These are phyloP conservation scores for Dermatophagoides farinae DNA, from an alignment of 1,140 invertebrate species.

Conservation along the genomic window DNA sequence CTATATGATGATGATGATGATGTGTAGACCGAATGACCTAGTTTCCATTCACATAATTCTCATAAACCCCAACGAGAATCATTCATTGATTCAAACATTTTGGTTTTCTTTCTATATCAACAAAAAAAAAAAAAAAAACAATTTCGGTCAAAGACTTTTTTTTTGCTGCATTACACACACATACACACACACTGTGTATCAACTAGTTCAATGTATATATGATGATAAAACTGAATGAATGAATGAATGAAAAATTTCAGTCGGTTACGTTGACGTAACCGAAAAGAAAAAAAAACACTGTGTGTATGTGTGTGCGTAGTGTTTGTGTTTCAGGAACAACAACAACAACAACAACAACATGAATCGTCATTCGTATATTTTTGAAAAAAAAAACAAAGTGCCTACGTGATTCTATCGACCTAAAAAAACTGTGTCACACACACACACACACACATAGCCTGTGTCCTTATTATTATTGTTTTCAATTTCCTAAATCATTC, in stretches of 20 bases:
- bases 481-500: neutral
- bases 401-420: neutral
- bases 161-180: neutral
- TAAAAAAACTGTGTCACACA: neutral
- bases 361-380: neutral
- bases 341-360: too few species aligned
- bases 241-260: neutral
- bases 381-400: neutral
- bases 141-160: neutral
- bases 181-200: neutral
- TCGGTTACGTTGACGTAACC: constrained; percentile 9
- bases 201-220: neutral
- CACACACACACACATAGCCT: neutral
- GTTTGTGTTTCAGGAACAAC: too few species aligned
- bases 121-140: too few species aligned
- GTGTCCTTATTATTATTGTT: neutral
- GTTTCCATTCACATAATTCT: too few species aligned
- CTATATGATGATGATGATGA: too few species aligned
- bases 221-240: too few species aligned
- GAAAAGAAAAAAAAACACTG: neutral
- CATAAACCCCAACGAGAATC: too few species aligned
- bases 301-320: too few species aligned
- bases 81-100: too few species aligned
- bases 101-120: too few species aligned
- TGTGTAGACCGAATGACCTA: too few species aligned